A percentile compares a stretch with the other conserved stretches of the same genome.
These are phyloP conservation scores for Colius striatus DNA, from an alignment of 2,113 vertebrate species.

Conservation along the genomic window DNA sequence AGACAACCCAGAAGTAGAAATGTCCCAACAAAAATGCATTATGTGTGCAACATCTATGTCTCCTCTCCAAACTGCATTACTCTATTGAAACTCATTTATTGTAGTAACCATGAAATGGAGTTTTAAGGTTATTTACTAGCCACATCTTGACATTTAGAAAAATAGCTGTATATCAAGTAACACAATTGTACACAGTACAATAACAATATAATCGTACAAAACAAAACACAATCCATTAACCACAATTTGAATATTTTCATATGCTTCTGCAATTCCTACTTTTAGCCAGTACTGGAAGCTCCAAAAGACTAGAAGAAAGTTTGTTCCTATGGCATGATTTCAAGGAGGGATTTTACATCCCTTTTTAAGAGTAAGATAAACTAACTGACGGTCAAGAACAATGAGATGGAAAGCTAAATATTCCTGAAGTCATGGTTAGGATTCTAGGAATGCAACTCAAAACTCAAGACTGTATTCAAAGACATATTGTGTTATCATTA, in stretches of 20 bases:
- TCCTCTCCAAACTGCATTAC: constrained; percentile 10
- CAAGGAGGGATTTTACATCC: background rate
- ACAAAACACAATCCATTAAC: constrained; percentile 25
- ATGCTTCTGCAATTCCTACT: background rate
- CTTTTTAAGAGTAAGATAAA: background rate
- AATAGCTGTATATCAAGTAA: constrained; percentile 48
- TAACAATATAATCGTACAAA: constrained; percentile 1
- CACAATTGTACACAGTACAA: constrained; percentile 18
- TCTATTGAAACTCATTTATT: constrained; percentile 16
- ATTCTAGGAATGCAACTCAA: background rate
- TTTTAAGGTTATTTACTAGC: constrained; percentile 32
- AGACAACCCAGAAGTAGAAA: background rate
- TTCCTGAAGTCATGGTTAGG: background rate
- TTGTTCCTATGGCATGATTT: background rate
- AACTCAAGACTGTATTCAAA: background rate
- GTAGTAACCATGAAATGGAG: background rate
- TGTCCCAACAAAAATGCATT: constrained; percentile 19
- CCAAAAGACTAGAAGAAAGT: background rate
- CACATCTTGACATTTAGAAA: constrained; percentile 53
- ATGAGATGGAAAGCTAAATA: background rate
- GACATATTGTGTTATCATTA: background rate
- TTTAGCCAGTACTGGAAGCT: background rate
- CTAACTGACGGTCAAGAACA: background rate
- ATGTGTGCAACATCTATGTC: background rate
- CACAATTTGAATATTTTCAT: constrained; percentile 41